Percentiles rank a stretch among this genome's conserved stretches.
Conservation (phyloP, 2,113 vertebrate genomes). For the Bubo scandiacus region DNA sequence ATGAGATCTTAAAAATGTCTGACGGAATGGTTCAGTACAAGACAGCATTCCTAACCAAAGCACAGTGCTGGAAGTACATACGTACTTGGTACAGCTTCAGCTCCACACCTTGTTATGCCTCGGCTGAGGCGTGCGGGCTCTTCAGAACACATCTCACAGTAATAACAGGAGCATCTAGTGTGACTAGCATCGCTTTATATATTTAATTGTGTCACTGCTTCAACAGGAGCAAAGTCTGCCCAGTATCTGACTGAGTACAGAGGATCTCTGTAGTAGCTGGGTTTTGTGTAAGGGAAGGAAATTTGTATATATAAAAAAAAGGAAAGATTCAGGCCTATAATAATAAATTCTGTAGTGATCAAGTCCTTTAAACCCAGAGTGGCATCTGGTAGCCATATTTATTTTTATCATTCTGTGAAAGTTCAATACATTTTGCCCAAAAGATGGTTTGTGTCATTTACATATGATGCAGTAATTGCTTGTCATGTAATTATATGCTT, state of each 20-base stretch:
- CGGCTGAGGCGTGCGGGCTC: not conserved
- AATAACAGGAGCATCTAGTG: not conserved
- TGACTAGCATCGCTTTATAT: not conserved
- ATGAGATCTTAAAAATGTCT: not conserved
- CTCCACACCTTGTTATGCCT: not conserved
- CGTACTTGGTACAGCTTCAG: not conserved
- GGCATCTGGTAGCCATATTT: not conserved
- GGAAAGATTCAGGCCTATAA: not conserved
- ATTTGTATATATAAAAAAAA: not conserved
- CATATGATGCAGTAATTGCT: not conserved
- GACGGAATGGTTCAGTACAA: not conserved
- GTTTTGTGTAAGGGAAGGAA: not conserved
- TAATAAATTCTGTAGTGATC: not conserved
- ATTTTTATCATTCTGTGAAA: not conserved
- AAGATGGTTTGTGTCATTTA: not conserved
- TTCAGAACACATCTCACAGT: not conserved
- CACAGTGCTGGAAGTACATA: not conserved
- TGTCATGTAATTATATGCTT: not conserved
- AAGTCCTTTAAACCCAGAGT: not conserved
- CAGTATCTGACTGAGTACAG: not conserved
- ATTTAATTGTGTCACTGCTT: not conserved
- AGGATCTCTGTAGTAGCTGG: not conserved
- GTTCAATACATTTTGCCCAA: not conserved
- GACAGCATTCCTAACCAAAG: not conserved
- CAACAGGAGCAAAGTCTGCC: not conserved